Evolutionary conservation across 2,888 invertebrate genomes (phyloP), one percentile per base, ranked within the genome.

Genomic region (Aquatica leii): DNA sequence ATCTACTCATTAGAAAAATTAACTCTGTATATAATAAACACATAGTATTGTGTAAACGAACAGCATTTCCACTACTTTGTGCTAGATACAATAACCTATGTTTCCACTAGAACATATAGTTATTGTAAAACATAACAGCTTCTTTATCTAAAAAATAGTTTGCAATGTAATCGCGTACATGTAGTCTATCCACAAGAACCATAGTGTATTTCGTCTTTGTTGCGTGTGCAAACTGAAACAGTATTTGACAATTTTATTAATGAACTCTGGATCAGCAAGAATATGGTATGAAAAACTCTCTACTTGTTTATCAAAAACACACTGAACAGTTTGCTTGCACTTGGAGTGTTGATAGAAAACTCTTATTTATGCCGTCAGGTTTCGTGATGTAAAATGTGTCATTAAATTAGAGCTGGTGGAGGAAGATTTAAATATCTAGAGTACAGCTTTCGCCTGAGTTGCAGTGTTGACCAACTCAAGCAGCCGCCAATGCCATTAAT

Each of bases 301-400:
- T 18, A 56, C 15, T 56, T 56, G 18, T 34, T 46, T 20, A 17
- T 50, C 58, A 24, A 58, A 58, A 0, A 20, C 14, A 12, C 40
- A 50, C 17, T 58, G 40, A n/a, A 49, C 15, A 11, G 9, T 9
- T 50, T 35, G 1, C 15, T 50, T 35, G 14, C 43, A 43, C 9
- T 34, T 20, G n/a, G 48, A 20, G 4, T 56, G 48, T 1, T 56
- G 37, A 11, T 61, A 56, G 17, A n/a, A 55, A 48, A 24, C 46
- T 49, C 18, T 46, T 48, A 14, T 56, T 21, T 40, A 46, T 12
- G 1, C 48, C 6, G 5, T 37, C 8, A 48, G 48, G 2, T n/a
- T 35, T 49, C 31, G 49, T 5, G 40, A 12, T 35, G 14, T 31
- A 34, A 21, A 63, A 15, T 58, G 49, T 40, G 46, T 35, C 20